phyloP scores from a whole-genome alignment of 2,888 invertebrate species.

The Scelioninae gen. 1 region DNA sequence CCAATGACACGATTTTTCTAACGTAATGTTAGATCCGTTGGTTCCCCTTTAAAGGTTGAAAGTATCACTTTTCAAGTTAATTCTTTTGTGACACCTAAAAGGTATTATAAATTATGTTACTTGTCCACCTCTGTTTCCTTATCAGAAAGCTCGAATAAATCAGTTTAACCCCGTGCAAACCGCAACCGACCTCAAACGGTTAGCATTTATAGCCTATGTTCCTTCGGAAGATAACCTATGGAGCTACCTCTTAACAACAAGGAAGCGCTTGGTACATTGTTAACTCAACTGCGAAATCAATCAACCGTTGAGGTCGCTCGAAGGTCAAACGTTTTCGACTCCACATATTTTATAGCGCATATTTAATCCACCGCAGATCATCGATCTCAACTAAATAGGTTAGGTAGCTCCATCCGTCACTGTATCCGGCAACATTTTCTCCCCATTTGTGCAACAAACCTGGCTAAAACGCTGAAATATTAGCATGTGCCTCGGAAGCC shows the following conservation, averaged over 20 bases:
- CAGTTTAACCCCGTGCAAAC: slow-evolving; percentile 20
- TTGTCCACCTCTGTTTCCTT: too few species aligned
- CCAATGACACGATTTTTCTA: too few species aligned
- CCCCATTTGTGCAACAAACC: slow-evolving; percentile 8
- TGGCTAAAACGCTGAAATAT: slow-evolving; percentile 47
- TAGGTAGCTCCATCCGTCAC: slow-evolving; percentile 54
- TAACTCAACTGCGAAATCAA: slow-evolving; percentile 41
- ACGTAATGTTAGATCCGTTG: too few species aligned
- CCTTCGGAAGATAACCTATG: slow-evolving; percentile 30
- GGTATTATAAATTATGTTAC: too few species aligned
- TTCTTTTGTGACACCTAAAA: too few species aligned
- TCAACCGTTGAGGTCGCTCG: slow-evolving; percentile 49
- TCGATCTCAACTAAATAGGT: slow-evolving; percentile 53
- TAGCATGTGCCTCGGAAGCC: slow-evolving; percentile 42
- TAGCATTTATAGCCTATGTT: not conserved
- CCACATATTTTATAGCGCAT: slow-evolving; percentile 29
- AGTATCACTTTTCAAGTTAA: too few species aligned
- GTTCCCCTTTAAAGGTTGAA: too few species aligned
- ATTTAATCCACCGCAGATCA: slow-evolving; percentile 37
- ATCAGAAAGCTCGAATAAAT: slow-evolving; percentile 11
- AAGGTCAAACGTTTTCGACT: slow-evolving; percentile 56
- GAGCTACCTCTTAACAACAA: slow-evolving; percentile 34
- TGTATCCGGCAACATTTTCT: slow-evolving; percentile 37
- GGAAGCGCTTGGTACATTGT: slow-evolving; percentile 49
- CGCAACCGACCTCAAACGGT: slow-evolving; percentile 26